A percentile compares a stretch with the other conserved stretches of the same genome.
Evolutionary conservation across 2,797 vertebrate species (phyloP).

Genomic region (Poecilia picta): DNA sequence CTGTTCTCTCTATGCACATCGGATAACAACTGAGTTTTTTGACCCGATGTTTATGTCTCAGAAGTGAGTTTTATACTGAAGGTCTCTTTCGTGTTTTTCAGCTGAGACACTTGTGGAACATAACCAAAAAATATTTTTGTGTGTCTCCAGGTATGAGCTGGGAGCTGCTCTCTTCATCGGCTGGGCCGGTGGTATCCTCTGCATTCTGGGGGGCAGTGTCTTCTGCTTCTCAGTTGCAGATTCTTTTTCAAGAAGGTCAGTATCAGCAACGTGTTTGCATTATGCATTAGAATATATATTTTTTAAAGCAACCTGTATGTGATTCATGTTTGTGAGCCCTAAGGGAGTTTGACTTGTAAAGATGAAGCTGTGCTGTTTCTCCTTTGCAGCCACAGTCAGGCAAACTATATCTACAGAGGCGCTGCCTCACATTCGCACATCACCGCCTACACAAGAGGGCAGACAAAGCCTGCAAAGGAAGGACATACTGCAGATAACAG

Average conservation of each 20-base stretch:
- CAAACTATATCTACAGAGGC: conserved; percentile 80
- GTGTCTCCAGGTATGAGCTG: conserved; percentile 81
- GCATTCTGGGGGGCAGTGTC: conserved; percentile 77
- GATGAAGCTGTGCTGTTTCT: conserved; percentile 33
- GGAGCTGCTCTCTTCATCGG: conserved; percentile 85
- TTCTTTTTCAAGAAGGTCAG: conserved; percentile 71
- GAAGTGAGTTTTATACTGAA: conserved; percentile 81
- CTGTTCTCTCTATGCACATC: conserved; percentile 94
- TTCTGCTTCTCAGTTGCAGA: conserved; percentile 79
- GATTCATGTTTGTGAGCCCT: conserved; percentile 2
- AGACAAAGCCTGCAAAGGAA: conserved; percentile 71
- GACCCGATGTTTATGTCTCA: conserved; percentile 91
- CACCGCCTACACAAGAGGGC: conserved; percentile 82
- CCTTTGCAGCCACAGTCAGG: conserved; percentile 56
- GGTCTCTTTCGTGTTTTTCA: background rate
- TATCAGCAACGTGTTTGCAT: conserved; percentile 9
- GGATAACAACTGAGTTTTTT: conserved; percentile 95
- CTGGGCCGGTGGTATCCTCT: conserved; percentile 83
- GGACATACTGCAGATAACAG: conserved; percentile 71
- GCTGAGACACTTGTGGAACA: background rate
- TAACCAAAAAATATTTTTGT: background rate
- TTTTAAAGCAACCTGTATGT: background rate
- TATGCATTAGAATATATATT: background rate
- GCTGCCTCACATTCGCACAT: conserved; percentile 84
- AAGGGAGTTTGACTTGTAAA: background rate